Conservation (phyloP, 2,888 invertebrate species). For the Physocephala rufipes region DNA sequence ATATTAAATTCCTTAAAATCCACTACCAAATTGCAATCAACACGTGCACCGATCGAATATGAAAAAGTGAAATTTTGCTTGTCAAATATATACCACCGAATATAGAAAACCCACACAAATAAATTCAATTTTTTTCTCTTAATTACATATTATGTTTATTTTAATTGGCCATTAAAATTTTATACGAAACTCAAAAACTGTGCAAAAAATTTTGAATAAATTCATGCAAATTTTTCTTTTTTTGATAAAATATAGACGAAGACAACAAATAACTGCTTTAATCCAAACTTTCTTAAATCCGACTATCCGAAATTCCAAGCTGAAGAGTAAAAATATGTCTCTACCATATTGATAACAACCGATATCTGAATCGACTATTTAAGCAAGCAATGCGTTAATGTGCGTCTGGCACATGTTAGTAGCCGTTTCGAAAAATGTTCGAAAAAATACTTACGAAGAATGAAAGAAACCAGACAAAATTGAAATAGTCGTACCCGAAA, state of each 20-base stretch:
- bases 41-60: neutral
- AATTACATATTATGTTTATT: neutral
- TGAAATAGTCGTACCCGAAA: too few species aligned
- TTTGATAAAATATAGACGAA: neutral
- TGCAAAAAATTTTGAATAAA: neutral
- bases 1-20: neutral
- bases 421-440: too few species aligned
- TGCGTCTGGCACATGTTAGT: too few species aligned
- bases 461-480: too few species aligned
- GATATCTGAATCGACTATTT: neutral
- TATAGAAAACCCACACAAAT: neutral
- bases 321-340: conserved; percentile 11
- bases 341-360: neutral
- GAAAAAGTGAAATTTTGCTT: conserved; percentile 3
- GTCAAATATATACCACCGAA: conserved; percentile 5
- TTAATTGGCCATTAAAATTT: neutral
- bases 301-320: conserved; percentile 6
- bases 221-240: conserved; percentile 3
- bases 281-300: too few species aligned
- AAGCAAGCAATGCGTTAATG: neutral
- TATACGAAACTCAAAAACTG: neutral
- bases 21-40: neutral
- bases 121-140: conserved; percentile 7
- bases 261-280: too few species aligned
- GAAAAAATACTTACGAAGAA: too few species aligned